These are phyloP conservation scores for Muscidifurax raptorellus DNA, from an alignment of 1,140 invertebrate species.

Conservation along the genomic window DNA sequence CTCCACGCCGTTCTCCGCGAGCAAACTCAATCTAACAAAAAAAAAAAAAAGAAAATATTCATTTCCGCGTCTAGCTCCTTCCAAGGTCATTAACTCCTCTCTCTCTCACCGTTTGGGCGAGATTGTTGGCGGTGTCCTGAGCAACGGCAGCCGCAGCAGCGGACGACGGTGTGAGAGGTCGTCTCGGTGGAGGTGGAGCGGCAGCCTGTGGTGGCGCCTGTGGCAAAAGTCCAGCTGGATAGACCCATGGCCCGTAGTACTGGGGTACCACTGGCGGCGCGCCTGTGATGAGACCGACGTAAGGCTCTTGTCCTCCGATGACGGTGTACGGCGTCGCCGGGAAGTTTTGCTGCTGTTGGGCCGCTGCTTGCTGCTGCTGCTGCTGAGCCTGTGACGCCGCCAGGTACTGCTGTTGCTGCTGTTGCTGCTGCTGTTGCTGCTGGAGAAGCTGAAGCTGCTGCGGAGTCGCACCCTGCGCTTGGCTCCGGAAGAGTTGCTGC, in stretches of 20 bases:
- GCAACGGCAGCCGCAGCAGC: conserved; percentile 77
- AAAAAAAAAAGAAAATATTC: neutral
- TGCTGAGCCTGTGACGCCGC: conserved; percentile 81
- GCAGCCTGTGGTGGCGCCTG: conserved; percentile 78
- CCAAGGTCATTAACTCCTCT: conserved; percentile 50
- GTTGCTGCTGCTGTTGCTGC: conserved; percentile 77
- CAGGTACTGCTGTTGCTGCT: conserved; percentile 76
- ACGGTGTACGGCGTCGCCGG: conserved; percentile 91
- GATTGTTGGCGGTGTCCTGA: conserved; percentile 73
- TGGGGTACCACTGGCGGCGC: conserved; percentile 82
- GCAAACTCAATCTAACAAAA: neutral
- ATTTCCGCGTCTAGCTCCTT: neutral
- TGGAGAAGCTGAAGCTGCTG: conserved; percentile 75
- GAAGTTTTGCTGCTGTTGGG: conserved; percentile 83
- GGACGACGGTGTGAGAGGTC: conserved; percentile 84
- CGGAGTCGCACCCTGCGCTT: conserved; percentile 78
- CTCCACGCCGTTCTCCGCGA: no score
- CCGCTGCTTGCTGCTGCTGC: conserved; percentile 81
- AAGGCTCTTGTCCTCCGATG: conserved; percentile 87
- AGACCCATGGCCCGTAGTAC: conserved; percentile 89
- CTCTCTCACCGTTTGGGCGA: conserved; percentile 77
- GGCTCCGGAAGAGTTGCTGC: conserved; percentile 91
- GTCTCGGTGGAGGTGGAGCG: conserved; percentile 80
- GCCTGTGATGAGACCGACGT: conserved; percentile 80
- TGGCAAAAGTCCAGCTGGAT: conserved; percentile 85